Evolutionary conservation across 2,797 vertebrate genomes (phyloP), one percentile per base, ranked within the genome.

Genomic region (Dryobates pubescens): DNA sequence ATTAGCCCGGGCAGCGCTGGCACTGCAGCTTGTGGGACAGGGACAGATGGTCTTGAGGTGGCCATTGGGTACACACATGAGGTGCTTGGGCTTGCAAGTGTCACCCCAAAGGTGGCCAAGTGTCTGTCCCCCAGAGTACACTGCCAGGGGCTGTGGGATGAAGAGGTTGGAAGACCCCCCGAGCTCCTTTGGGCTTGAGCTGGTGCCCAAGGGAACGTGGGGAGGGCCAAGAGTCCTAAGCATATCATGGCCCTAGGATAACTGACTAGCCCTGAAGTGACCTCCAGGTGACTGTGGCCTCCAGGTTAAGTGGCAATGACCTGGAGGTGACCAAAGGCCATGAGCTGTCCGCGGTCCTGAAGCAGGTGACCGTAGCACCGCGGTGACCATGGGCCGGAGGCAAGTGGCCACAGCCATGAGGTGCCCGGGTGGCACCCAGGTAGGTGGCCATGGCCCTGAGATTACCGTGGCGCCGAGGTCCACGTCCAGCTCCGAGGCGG

Each of bases 1-100:
- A 0, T n/a, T 53, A 2, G 49, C 58, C 32, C 1, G 51, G 62
- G 49, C 84, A 22, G 30, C 4, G 3, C 49, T 73, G 62, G 4
- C 58, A 6, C 2, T 3, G 59, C 71, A 58, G 64, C 73, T 41
- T 3, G 1, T 5, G 43, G 49, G 71, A 51, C 27, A 43, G 16
- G 36, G 64, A 26, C 0, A 2, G 61, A 13, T 68, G 3, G 0
- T 3, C 29, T 36, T 45, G 6, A 4, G 0, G 1, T 1, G 4
- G 27, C 23, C 20, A 2, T 49, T 7, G 2, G 1, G 13, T 11
- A 12, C 5, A 0, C 5, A 2, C 36, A 4, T 0, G 2, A 8
- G 10, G 23, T 10, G 58, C 26, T 72, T 4, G 3, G 63, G 9
- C 11, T 34, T 7, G 2, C 26, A 13, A 27, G 10, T 18, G 71